Evolutionary conservation across 1,140 invertebrate species (phyloP).

Genomic region (Drosophila willistoni): DNA sequence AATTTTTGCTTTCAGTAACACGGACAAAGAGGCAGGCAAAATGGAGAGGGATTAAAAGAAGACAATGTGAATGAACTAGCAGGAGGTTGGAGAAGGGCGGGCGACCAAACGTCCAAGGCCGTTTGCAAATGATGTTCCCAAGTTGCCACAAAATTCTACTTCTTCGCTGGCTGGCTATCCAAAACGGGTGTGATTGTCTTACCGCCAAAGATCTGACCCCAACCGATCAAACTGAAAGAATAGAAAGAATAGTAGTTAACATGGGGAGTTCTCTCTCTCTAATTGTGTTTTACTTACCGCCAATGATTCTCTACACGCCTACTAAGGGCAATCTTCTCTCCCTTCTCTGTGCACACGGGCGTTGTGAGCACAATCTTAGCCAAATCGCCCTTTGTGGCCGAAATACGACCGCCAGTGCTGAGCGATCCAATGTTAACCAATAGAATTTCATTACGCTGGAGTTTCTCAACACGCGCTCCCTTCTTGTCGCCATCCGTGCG

Average conservation of each 20-base stretch:
- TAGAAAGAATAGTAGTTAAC: slow-evolving; percentile 25
- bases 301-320: slow-evolving; percentile 99
- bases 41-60: slow-evolving; percentile 43
- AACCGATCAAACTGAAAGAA: slow-evolving; percentile 95
- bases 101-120: slow-evolving; percentile 28
- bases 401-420: slow-evolving; percentile 97
- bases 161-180: slow-evolving; percentile 69
- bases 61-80: slow-evolving; percentile 35
- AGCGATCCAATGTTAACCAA: slow-evolving; percentile 99
- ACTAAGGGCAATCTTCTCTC: slow-evolving; percentile 99
- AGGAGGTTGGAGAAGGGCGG: slow-evolving; percentile 25
- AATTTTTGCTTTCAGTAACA: slow-evolving; percentile 64
- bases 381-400: slow-evolving; percentile 98
- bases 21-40: slow-evolving; percentile 56
- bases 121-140: slow-evolving; percentile 4
- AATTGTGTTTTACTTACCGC: slow-evolving; percentile 87
- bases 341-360: slow-evolving; percentile 99
- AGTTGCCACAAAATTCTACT: slow-evolving; percentile 42
- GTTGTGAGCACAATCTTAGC: slow-evolving; percentile 98
- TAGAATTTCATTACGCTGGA: slow-evolving; percentile 94
- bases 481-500: slow-evolving; percentile 99
- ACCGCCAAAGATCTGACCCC: slow-evolving; percentile 97
- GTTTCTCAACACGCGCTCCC: slow-evolving; percentile 97
- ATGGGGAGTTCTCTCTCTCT: background rate
- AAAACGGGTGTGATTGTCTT: slow-evolving; percentile 84